Conservation (phyloP, 2,797 vertebrate genomes). For the Dryobates pubescens region DNA sequence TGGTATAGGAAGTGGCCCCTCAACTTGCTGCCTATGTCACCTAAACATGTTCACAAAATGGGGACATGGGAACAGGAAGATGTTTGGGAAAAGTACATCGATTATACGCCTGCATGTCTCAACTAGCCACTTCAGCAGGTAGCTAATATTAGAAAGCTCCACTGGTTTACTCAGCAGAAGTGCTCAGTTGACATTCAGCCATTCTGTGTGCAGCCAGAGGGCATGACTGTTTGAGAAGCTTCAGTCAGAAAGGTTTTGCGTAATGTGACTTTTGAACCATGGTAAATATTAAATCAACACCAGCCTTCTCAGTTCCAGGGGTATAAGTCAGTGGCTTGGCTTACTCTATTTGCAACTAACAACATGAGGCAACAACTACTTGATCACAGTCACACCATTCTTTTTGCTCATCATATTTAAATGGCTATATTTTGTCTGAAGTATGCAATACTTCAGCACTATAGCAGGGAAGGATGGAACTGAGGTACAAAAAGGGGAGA, state of each 20-base stretch:
- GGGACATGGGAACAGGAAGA: not conserved
- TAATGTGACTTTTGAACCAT: not conserved
- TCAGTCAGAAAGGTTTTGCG: not conserved
- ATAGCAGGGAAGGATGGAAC: not conserved
- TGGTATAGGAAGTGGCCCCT: not conserved
- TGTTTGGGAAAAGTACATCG: not conserved
- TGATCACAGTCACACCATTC: not conserved
- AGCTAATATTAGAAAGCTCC: not conserved
- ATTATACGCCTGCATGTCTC: not conserved
- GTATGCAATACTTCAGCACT: not conserved
- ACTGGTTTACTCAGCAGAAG: not conserved
- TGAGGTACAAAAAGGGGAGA: not conserved
- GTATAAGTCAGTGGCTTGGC: not conserved
- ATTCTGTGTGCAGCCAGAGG: not conserved
- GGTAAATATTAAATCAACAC: not conserved
- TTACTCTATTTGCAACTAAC: not conserved
- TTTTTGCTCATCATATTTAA: not conserved
- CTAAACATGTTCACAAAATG: not conserved
- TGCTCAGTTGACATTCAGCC: not conserved
- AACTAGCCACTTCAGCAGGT: not conserved
- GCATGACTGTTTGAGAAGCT: not conserved
- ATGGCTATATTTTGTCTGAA: not conserved
- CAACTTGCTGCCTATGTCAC: not conserved
- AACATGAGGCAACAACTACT: not conserved
- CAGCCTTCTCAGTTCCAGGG: not conserved